A percentile compares a stretch with the other conserved stretches of the same genome.
Conservation (phyloP, 2,113 vertebrate genomes). For the Antennarius striatus region DNA sequence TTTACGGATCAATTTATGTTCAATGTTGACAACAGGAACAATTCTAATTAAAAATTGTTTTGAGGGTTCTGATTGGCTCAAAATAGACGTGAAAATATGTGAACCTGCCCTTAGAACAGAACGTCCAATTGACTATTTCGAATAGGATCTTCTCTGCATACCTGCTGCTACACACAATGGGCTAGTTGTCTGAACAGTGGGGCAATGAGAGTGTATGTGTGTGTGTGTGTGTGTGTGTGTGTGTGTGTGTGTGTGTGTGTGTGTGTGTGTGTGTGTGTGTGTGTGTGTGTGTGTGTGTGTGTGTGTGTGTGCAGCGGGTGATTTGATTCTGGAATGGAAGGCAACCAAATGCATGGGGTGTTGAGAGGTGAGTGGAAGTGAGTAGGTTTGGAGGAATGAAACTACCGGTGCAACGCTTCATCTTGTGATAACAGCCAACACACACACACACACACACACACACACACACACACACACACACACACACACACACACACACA, state of each 20-base stretch:
- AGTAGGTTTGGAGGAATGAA: constrained; percentile 14
- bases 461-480: not conserved
- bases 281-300: constrained; percentile 34
- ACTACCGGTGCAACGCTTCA: not conserved
- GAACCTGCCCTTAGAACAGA: constrained; percentile 27
- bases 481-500: constrained; percentile 1
- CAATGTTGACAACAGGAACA: too few relatives aligned
- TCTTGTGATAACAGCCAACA: constrained; percentile 26
- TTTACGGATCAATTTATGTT: too few relatives aligned
- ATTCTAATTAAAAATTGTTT: too few relatives aligned
- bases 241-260: constrained; percentile 33
- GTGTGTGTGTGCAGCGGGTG: not conserved
- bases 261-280: constrained; percentile 21
- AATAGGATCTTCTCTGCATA: constrained; percentile 61
- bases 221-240: constrained; percentile 24
- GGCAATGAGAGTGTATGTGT: constrained; percentile 36
- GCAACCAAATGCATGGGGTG: constrained; percentile 14
- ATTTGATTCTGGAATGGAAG: constrained; percentile 40
- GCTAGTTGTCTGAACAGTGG: constrained; percentile 78
- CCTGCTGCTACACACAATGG: constrained; percentile 82
- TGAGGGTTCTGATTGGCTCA: too few relatives aligned
- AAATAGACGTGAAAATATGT: not conserved
- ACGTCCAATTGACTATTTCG: constrained; percentile 63
- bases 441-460: not conserved
- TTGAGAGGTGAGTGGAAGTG: constrained; percentile 13